These are phyloP conservation scores for Gambusia holbrooki DNA, from an alignment of 2,113 vertebrate genomes.

Conservation along the genomic window DNA sequence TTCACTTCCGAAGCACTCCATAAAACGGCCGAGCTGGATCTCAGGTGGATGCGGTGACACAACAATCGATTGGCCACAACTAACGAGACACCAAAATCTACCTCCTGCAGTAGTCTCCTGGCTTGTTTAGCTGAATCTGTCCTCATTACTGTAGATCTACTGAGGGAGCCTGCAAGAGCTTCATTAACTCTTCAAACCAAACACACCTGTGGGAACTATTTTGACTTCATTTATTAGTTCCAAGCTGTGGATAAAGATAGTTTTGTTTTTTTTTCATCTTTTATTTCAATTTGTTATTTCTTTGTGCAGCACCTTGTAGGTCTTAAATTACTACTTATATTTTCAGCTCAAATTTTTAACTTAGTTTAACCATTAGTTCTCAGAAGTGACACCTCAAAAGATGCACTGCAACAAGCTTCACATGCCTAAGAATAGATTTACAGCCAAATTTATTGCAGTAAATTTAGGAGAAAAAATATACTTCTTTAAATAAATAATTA, in stretches of 20 bases:
- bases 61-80: slow-evolving; percentile 49
- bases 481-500: not conserved
- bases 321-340: not conserved
- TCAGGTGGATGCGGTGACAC: slow-evolving; percentile 28
- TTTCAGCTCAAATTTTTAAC: not conserved
- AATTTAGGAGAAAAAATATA: not conserved
- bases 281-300: not conserved
- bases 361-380: not conserved
- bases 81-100: slow-evolving; percentile 46
- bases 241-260: not conserved
- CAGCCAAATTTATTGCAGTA: slow-evolving; percentile 18
- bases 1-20: slow-evolving; percentile 21
- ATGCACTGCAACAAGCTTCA: slow-evolving; percentile 1
- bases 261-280: not conserved
- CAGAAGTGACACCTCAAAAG: not conserved
- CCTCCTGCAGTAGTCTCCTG: slow-evolving; percentile 40
- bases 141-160: slow-evolving; percentile 38
- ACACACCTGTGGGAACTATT: slow-evolving; percentile 48
- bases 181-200: slow-evolving; percentile 38
- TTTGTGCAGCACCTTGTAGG: not conserved
- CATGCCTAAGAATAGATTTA: slow-evolving; percentile 10
- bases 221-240: slow-evolving; percentile 46
- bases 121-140: slow-evolving; percentile 41
- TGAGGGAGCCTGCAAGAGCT: slow-evolving; percentile 18
- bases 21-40: slow-evolving; percentile 39